Evolutionary conservation across 2,797 vertebrate genomes (phyloP), one percentile per base, ranked within the genome.

Genomic region (Xenops minutus): DNA sequence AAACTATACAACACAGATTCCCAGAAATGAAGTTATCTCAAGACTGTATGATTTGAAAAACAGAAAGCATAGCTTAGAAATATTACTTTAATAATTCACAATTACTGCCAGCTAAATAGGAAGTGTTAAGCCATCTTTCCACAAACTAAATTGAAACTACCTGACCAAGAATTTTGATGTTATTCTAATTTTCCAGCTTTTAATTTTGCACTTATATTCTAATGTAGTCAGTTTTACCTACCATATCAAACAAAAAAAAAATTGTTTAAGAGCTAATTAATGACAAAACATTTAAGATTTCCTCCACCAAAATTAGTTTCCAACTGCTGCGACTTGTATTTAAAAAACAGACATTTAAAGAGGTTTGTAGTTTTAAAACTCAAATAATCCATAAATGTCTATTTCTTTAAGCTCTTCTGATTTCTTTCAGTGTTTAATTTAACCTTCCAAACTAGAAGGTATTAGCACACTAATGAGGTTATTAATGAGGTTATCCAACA

Each of bases 381-480:
- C 81, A 85, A 82, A 22, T 86, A 82, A 85, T 67, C 89, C 24
- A 34, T 63, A 88, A 86, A 77, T 37, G 66, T 46, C 56, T 93
- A 88, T 69, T 90, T 95, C 78, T 52, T 82, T 75, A 92, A 94
- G 80, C 63, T 86, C 55, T 82, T 88, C 86, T 95, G 67, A 77
- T 79, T 95, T 93, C 63, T 81, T 87, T 82, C 75, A 79, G 67
- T n/a, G 63, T 79, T 94, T 94, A 90, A 84, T 94, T 94, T 96
- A 96, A 95, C 90, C 52, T 95, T 88, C 71, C 59, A 78, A 92
- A 79, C 49, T 22, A 76, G 89, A 87, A 87, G 93, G 92, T 84
- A 92, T 78, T 92, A 94, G 85, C 85, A 95, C 71, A 82, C 88
- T 95, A 93, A 96, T 77, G 85, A 95, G 89, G 83, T 93, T 92